Evolutionary conservation across 23 tunicate genomes (phyloP).

Genomic region (Diplosoma virens): DNA sequence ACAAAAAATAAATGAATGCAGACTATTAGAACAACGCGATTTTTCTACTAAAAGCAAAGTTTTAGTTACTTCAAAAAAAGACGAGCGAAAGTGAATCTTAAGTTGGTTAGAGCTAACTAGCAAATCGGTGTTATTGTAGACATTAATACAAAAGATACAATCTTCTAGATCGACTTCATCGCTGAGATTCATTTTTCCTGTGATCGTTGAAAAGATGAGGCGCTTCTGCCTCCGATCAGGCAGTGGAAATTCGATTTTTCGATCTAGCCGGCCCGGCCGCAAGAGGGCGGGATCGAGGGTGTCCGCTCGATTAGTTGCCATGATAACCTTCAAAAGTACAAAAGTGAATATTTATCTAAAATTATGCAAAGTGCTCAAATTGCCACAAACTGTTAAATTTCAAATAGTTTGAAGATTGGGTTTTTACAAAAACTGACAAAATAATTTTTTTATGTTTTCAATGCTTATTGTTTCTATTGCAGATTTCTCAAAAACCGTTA

Average conservation of each 20-base stretch:
- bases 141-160: slow-evolving; percentile 66
- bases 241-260: slow-evolving; percentile 97
- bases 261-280: slow-evolving; percentile 94
- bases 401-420: background rate
- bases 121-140: no score
- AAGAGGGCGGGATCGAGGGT: slow-evolving; percentile 97
- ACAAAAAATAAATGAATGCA: no score
- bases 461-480: no score
- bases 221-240: slow-evolving; percentile 99
- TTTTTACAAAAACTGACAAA: background rate
- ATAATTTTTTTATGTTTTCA: no score
- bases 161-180: slow-evolving; percentile 99
- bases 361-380: background rate
- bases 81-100: no score
- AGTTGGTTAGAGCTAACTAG: no score
- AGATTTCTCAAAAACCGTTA: no score
- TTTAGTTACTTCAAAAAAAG: no score
- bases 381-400: background rate
- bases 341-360: no score
- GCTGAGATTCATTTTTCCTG: slow-evolving; percentile 97
- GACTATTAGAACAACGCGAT: no score
- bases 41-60: no score
- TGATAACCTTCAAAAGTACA: slow-evolving; percentile 69
- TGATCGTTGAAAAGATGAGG: slow-evolving; percentile 93
- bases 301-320: slow-evolving; percentile 99